Evolutionary conservation across 2,113 vertebrate species (phyloP).

Genomic region (Syrmaticus mikado): DNA sequence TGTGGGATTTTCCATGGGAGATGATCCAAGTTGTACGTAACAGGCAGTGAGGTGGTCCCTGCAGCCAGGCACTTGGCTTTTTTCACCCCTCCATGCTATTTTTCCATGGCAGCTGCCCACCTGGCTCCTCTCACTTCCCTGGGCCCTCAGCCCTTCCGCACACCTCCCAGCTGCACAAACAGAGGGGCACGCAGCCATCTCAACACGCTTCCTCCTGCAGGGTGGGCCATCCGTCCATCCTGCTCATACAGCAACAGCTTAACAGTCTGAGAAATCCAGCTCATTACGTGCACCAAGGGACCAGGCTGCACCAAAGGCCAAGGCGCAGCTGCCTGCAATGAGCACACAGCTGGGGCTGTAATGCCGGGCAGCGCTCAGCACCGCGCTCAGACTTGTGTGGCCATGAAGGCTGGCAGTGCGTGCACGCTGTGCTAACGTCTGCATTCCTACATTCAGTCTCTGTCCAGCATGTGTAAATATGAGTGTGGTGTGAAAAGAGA

Average conservation of each 20-base stretch:
- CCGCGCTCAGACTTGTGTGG: too few species aligned
- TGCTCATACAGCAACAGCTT: not conserved
- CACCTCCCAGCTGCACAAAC: constrained; percentile 74
- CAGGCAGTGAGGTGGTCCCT: not conserved
- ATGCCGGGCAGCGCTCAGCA: too few species aligned
- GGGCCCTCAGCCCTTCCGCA: constrained; percentile 26
- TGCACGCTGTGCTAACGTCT: too few species aligned
- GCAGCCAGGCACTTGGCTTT: constrained; percentile 16
- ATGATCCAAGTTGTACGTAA: not conserved
- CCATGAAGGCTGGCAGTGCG: too few species aligned
- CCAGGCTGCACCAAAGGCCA: constrained; percentile 25
- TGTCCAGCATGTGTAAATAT: not conserved
- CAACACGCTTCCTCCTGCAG: constrained; percentile 46
- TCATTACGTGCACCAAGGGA: not conserved
- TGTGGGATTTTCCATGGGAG: not conserved
- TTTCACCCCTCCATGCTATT: constrained; percentile 35
- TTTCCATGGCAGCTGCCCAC: constrained; percentile 63
- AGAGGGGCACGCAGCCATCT: constrained; percentile 49
- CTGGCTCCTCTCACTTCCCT: constrained; percentile 70
- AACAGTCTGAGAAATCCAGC: not conserved
- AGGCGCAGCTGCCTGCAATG: too few species aligned
- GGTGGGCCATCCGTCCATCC: not conserved
- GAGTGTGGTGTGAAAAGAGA: not conserved
- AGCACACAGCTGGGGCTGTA: too few species aligned
- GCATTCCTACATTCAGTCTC: rapidly evolving